Percentiles rank a stretch among this genome's conserved stretches.
Evolutionary conservation across 92 coral and sea anemone species (phyloP).

Genomic region (Virgularia gustaviana): DNA sequence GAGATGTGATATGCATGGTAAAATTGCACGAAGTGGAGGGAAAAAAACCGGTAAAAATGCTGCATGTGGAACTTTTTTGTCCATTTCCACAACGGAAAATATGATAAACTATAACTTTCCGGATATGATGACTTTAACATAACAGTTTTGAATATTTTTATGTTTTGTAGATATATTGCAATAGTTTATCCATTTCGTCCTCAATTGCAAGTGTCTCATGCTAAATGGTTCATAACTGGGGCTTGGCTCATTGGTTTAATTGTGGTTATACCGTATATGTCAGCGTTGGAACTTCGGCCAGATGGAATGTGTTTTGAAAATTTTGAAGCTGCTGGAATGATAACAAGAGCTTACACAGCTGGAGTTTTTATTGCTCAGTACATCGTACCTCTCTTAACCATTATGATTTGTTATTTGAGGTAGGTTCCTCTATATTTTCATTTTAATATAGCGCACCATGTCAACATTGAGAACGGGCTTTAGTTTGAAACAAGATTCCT

Average conservation of each 20-base stretch:
- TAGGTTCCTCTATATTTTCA: too few species aligned
- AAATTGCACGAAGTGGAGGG: too few species aligned
- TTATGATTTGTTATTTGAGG: constrained; percentile 85
- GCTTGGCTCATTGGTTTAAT: constrained; percentile 77
- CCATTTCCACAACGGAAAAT: too few species aligned
- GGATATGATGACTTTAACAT: too few species aligned
- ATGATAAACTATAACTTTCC: too few species aligned
- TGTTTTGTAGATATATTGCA: constrained; percentile 69
- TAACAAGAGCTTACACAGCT: constrained; percentile 72
- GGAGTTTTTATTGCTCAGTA: constrained; percentile 84
- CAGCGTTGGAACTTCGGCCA: constrained; percentile 55
- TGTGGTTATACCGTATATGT: constrained; percentile 89
- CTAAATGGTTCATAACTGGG: constrained; percentile 76
- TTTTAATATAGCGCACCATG: too few species aligned
- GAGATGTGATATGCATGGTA: neutral
- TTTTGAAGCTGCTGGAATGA: constrained; percentile 71
- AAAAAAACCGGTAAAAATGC: too few species aligned
- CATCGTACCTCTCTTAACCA: constrained; percentile 74
- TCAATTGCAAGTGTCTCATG: constrained; percentile 74
- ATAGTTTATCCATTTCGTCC: constrained; percentile 88
- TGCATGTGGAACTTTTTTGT: too few species aligned
- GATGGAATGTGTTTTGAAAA: constrained; percentile 56
- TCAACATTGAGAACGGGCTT: too few species aligned
- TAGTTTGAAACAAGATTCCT: too few species aligned
- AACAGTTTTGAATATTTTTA: neutral